Conservation (phyloP, 2,113 vertebrate genomes). For the Empidonax traillii region DNA sequence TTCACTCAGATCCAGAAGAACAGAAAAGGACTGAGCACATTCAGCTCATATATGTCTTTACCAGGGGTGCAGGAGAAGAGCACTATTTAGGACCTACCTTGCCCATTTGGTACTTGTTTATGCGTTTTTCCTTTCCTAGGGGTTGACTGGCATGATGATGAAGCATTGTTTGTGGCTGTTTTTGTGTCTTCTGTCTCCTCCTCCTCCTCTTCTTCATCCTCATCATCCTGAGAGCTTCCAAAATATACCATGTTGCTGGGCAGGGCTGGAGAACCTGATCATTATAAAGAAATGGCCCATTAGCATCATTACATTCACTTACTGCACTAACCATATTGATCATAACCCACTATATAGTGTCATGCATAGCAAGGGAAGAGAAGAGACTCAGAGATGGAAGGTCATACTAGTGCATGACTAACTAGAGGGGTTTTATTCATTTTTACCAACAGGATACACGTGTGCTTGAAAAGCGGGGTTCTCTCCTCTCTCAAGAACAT, state of each 20-base stretch:
- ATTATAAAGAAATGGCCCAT: conserved; percentile 4
- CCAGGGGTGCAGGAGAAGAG: neutral
- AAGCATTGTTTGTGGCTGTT: conserved; percentile 80
- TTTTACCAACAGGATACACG: neutral
- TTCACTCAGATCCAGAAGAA: neutral
- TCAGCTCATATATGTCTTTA: neutral
- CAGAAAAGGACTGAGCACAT: neutral
- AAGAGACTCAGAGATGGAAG: neutral
- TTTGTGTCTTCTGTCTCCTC: conserved; percentile 84
- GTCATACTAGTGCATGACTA: neutral
- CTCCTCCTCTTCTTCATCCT: conserved; percentile 90
- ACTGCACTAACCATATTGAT: neutral
- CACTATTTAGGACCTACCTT: conserved; percentile 76
- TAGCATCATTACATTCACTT: neutral
- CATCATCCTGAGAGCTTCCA: conserved; percentile 97
- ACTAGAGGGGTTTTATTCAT: neutral
- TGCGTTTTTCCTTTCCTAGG: conserved; percentile 93
- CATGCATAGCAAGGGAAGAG: neutral
- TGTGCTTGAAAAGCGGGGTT: neutral
- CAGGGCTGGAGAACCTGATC: conserved; percentile 90
- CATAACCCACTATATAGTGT: neutral
- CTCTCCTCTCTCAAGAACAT: neutral
- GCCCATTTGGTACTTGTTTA: conserved; percentile 90
- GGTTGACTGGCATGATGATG: conserved; percentile 94
- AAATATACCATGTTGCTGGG: conserved; percentile 97